Conservation (phyloP, 2,113 vertebrate species). For the Isichthys henryi region DNA sequence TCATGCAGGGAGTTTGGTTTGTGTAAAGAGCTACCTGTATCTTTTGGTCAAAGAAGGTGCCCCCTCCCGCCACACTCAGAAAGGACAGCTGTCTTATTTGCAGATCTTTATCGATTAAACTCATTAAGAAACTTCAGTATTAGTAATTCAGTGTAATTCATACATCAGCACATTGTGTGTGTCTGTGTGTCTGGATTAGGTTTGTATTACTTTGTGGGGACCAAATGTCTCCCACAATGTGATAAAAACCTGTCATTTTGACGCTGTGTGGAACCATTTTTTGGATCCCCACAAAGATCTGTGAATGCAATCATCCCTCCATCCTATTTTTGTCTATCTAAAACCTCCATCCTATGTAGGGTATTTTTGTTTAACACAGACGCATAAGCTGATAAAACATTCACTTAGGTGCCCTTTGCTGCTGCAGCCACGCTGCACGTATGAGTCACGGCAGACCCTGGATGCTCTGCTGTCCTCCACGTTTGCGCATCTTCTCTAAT, state of each 20-base stretch:
- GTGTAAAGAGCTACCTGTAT: neutral
- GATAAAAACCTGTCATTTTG: neutral
- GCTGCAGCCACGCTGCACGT: neutral
- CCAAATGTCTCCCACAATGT: neutral
- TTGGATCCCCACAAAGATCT: neutral
- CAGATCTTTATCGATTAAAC: neutral
- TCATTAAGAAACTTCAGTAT: neutral
- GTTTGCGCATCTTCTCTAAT: neutral
- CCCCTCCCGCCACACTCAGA: neutral
- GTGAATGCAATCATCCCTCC: no score
- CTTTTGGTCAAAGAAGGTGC: neutral
- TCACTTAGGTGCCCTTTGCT: neutral
- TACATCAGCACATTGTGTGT: no score
- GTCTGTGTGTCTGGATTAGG: neutral
- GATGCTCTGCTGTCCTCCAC: neutral
- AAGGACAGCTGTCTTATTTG: neutral
- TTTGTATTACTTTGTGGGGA: no score
- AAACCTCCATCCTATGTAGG: no score
- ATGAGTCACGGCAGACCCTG: neutral
- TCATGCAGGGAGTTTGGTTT: neutral
- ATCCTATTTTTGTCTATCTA: no score
- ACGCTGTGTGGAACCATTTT: neutral
- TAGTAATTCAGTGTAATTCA: neutral
- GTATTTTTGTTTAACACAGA: no score
- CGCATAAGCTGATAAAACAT: no score